Conservation (phyloP, 2,797 vertebrate species). For the Ctenosaura bakeri region DNA sequence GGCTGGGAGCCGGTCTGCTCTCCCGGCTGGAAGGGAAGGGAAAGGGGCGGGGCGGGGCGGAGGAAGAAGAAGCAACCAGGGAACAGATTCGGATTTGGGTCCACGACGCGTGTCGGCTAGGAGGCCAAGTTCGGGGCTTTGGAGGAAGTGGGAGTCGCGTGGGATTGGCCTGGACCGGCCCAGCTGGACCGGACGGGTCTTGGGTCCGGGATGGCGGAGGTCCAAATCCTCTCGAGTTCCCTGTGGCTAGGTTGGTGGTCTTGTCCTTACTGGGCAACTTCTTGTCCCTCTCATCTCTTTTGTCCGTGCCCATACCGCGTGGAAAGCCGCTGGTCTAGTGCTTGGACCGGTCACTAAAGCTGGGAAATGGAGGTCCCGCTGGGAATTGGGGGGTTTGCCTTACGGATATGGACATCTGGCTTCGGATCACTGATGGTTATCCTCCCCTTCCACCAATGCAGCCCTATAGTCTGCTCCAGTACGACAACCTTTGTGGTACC, state of each 20-base stretch:
- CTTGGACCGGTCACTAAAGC: not conserved
- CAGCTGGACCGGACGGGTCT: not conserved
- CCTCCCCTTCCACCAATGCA: too few relatives aligned
- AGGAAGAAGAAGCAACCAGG: not conserved
- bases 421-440: too few relatives aligned
- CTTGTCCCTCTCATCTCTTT: too few relatives aligned
- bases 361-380: not conserved
- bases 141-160: not conserved
- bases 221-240: too few relatives aligned
- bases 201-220: not conserved
- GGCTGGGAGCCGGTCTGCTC: not conserved
- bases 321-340: too few relatives aligned
- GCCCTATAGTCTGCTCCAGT: too few relatives aligned
- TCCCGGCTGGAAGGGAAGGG: not conserved
- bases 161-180: not conserved
- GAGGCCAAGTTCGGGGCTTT: too few relatives aligned
- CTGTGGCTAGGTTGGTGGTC: too few relatives aligned
- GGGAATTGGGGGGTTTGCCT: not conserved
- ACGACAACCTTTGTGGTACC: too few relatives aligned
- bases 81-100: not conserved
- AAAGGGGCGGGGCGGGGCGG: not conserved
- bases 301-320: too few relatives aligned
- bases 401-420: not conserved
- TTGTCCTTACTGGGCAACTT: too few relatives aligned
- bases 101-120: too few relatives aligned